Evolutionary conservation across 2,888 invertebrate genomes (phyloP).

Genomic region (Euphydryas editha): DNA sequence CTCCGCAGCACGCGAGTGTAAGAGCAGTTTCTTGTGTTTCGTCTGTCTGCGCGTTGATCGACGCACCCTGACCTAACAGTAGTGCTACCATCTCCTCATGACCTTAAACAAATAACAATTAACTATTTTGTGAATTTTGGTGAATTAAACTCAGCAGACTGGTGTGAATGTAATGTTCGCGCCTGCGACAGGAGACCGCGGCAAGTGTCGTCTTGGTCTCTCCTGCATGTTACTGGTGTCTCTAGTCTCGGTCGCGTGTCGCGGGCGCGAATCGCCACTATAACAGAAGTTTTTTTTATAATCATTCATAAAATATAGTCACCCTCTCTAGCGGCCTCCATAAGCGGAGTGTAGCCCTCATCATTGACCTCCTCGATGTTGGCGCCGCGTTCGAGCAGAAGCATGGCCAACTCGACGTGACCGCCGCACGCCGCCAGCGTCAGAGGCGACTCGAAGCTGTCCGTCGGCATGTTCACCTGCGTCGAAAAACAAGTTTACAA

Average conservation of each 20-base stretch:
- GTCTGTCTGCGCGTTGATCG: slow-evolving; percentile 99
- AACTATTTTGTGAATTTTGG: too few species aligned
- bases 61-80: slow-evolving; percentile 95
- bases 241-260: too few species aligned
- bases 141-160: too few species aligned
- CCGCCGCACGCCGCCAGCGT: slow-evolving; percentile 99
- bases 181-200: too few species aligned
- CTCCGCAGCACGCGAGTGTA: slow-evolving; percentile 96
- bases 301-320: neutral
- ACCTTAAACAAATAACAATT: slow-evolving; percentile 74
- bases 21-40: slow-evolving; percentile 99
- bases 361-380: slow-evolving; percentile 99
- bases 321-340: slow-evolving; percentile 98
- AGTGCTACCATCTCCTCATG: slow-evolving; percentile 99
- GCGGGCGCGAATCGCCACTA: too few species aligned
- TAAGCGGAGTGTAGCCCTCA: slow-evolving; percentile 99
- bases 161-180: too few species aligned
- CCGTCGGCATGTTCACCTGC: slow-evolving; percentile 99
- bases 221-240: too few species aligned
- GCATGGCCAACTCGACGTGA: slow-evolving; percentile 97
- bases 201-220: too few species aligned
- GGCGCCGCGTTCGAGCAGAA: slow-evolving; percentile 97
- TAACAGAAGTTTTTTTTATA: too few species aligned
- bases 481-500: slow-evolving; percentile 12
- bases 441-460: slow-evolving; percentile 99